These are phyloP conservation scores for Deroplatys truncata DNA, from an alignment of 2,888 invertebrate species.

Conservation along the genomic window DNA sequence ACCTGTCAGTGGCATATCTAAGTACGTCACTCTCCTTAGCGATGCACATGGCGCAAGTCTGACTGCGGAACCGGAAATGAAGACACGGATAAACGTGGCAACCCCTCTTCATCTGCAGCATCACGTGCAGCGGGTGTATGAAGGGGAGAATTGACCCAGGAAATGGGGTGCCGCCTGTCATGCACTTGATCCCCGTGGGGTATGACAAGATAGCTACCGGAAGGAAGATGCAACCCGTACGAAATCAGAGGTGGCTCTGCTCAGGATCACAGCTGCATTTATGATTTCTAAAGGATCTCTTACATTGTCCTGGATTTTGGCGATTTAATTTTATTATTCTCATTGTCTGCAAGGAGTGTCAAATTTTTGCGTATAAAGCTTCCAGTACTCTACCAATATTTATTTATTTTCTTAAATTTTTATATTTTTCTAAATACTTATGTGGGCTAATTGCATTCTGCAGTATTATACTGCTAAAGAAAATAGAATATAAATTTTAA, in stretches of 20 bases:
- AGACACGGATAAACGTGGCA: slow-evolving; percentile 14
- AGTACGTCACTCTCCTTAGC: background rate
- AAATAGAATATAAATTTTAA: too few relatives aligned
- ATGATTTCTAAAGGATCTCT: too few relatives aligned
- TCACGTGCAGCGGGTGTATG: background rate
- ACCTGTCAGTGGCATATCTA: background rate
- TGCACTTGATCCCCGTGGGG: slow-evolving; percentile 13
- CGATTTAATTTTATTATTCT: too few relatives aligned
- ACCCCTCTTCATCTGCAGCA: slow-evolving; percentile 1
- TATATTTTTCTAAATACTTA: too few relatives aligned
- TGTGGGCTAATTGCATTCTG: too few relatives aligned
- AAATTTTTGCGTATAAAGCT: too few relatives aligned
- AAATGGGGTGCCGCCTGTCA: slow-evolving; percentile 19
- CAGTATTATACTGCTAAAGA: too few relatives aligned
- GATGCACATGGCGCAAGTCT: slow-evolving; percentile 7
- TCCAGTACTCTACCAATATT: too few relatives aligned
- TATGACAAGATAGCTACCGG: slow-evolving; percentile 6
- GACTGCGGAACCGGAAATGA: slow-evolving; percentile 26
- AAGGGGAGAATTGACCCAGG: slow-evolving; percentile 24
- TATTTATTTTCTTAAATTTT: too few relatives aligned
- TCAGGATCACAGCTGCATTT: background rate
- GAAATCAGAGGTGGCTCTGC: background rate
- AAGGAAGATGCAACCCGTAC: background rate
- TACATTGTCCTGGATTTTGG: too few relatives aligned
- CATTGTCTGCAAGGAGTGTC: too few relatives aligned